Evolutionary conservation across 2,113 vertebrate genomes (phyloP).

Genomic region (Pachyramphus minor): DNA sequence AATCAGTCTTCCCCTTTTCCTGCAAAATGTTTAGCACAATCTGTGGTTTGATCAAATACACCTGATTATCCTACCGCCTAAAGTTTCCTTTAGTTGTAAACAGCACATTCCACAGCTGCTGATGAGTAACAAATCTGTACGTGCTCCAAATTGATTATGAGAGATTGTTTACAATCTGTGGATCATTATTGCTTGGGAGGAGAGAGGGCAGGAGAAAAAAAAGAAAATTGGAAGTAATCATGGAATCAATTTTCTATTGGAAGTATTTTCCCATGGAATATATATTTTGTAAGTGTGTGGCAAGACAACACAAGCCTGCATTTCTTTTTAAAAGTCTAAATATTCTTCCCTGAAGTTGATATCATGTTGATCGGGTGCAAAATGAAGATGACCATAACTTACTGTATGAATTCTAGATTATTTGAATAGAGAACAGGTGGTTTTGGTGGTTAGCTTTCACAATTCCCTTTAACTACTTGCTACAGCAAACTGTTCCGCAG

Average conservation of each 20-base stretch:
- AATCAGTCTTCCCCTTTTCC: background rate
- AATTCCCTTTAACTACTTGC: background rate
- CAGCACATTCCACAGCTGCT: conserved; percentile 8
- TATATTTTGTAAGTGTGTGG: background rate
- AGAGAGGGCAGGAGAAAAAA: background rate
- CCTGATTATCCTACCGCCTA: background rate
- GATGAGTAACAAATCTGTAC: background rate
- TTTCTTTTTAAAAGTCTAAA: background rate
- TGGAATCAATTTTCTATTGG: background rate
- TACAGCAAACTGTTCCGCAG: background rate
- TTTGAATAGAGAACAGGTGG: background rate
- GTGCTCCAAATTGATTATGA: conserved; percentile 5
- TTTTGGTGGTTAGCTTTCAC: background rate
- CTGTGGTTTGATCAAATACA: background rate
- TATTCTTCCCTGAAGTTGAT: background rate
- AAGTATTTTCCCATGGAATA: background rate
- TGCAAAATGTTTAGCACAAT: background rate
- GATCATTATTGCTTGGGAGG: background rate
- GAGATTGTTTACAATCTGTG: background rate
- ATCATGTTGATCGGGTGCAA: background rate
- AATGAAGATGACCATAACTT: background rate
- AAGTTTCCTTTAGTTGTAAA: background rate
- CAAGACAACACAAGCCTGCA: background rate
- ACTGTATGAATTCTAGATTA: background rate
- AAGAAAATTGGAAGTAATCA: background rate